Base-by-base conservation (phyloP, 2,888 invertebrate genomes). In the Orthosia cruda region DNA sequence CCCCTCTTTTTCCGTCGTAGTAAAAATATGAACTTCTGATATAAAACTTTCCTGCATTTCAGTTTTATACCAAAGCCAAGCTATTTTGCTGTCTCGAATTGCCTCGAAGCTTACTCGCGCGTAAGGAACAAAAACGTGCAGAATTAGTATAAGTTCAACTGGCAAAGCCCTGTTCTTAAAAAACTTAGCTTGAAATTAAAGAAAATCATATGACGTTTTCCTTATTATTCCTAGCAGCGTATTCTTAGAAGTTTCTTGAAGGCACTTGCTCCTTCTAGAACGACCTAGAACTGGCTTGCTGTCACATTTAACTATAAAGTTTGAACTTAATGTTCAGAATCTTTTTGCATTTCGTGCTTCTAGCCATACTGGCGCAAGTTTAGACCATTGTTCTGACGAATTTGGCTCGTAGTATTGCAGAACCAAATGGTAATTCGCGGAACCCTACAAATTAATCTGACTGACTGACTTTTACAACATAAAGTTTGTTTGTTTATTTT, bases 61-160 rank as follows among this genome's bases (percentile, higher is more conserved):
- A 40, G n/a, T 71, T 47, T 26, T 9, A 45, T 45, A 32, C 12
- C 11, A 47, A 58, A 61, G 23, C n/a, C 26, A 54, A 61, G 50
- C 13, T 7, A 66, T 62, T 66, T 26, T 15, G 12, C 13, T 16
- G 62, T 63, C 49, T 76, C 23, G 54, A 77, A 81, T 59, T 76
- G 40, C 40, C 57, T 54, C 20, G 13, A 80, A 62, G 59, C 20
- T 64, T 45, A n/a, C 11, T 54, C 23, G 50, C 20, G 50, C 20
- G 68, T 59, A 54, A 59, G n/a, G 18, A 69, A 80, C 71, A 78
- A 83, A 78, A 78, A 45, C 47, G 50, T 62, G 40, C 52, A 40
- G 65, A 20, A 70, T 78, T 66, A 49, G 70, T 52, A 20, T 40
- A 32, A 78, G 49, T 66, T 54, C 9, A 64, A 54, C 18, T 67